Evolutionary conservation across 2,888 invertebrate genomes (phyloP), one percentile per base, ranked within the genome.

Genomic region (Eurytoma californica): DNA sequence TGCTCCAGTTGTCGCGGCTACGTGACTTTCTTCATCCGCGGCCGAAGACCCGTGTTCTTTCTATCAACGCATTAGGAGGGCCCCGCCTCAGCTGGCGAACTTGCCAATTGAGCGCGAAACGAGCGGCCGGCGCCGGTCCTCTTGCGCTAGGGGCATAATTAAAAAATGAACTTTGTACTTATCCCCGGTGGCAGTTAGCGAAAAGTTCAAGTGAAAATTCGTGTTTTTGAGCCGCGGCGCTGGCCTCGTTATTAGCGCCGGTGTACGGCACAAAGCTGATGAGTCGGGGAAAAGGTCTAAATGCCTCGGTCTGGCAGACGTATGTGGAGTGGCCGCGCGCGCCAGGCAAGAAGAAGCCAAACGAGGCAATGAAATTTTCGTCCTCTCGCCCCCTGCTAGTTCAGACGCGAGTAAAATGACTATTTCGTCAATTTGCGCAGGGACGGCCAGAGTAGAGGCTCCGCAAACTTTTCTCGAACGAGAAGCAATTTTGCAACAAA

Each of bases 171-270:
- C 88, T 89, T 89, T 88, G 84, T 86, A 86, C 88, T 88, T 87
- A 88, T 68, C 49, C 85, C 83, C 84, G 82, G 83, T 58, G 85
- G 86, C 68, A 88, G 89, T 89, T 88, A 87, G 88, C 86, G 85
- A 82, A 87, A 89, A 90, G 89, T 90, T 90, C 88, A 87, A 88
- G 88, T 88, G 89, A 90, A 90, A 90, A 89, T 88, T 89, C 89
- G 85, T 89, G 89, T 89, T 89, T 88, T 89, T 87, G 89, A 88
- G 87, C 85, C 86, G 68, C 69, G 68, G 68, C 39, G 77, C 79
- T 81, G 30, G 70, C 18, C 72, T 66, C 74, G 86, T 87, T 87
- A 88, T 88, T 87, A 87, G 84, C 84, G 83, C 81, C 83, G 80
- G 82, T 83, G 79, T 7, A 12, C 83, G 77, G 87, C 86, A 88